These are phyloP conservation scores for Pogonomyrmex californicus DNA, from an alignment of 1,140 invertebrate species.

Conservation along the genomic window DNA sequence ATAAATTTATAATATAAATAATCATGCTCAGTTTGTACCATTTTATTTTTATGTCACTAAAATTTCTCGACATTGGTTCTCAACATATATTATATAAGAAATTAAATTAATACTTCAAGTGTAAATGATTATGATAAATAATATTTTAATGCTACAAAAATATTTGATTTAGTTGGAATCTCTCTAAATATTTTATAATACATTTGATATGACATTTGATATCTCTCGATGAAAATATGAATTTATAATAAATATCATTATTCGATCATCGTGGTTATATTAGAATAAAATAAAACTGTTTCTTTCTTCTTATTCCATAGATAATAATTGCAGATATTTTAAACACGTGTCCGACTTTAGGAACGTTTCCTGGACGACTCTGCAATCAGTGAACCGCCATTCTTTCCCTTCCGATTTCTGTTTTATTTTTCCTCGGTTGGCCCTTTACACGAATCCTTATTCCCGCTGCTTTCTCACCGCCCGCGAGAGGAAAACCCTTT, in stretches of 20 bases:
- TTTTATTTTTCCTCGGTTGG: conserved; percentile 28
- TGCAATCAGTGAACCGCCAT: conserved; percentile 32
- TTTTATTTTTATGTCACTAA: neutral
- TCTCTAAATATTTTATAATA: neutral
- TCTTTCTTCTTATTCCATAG: neutral
- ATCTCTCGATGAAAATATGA: neutral
- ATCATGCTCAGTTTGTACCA: neutral
- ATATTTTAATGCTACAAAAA: no score
- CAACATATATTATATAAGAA: no score
- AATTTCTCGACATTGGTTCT: neutral
- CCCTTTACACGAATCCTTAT: conserved; percentile 37
- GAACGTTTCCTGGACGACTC: neutral
- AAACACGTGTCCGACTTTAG: conserved; percentile 14
- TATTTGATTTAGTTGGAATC: no score
- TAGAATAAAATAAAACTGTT: neutral
- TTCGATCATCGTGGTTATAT: neutral
- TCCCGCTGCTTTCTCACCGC: conserved; percentile 21
- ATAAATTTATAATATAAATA: neutral
- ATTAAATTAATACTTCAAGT: no score
- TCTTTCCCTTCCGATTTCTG: conserved; percentile 7
- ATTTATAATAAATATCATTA: neutral
- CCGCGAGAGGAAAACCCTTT: conserved; percentile 1
- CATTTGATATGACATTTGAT: neutral
- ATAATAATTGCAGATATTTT: conserved; percentile 9
- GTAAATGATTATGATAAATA: no score